phyloP scores from a whole-genome alignment of 2,113 vertebrate species.

The Ceyx margarethae region DNA sequence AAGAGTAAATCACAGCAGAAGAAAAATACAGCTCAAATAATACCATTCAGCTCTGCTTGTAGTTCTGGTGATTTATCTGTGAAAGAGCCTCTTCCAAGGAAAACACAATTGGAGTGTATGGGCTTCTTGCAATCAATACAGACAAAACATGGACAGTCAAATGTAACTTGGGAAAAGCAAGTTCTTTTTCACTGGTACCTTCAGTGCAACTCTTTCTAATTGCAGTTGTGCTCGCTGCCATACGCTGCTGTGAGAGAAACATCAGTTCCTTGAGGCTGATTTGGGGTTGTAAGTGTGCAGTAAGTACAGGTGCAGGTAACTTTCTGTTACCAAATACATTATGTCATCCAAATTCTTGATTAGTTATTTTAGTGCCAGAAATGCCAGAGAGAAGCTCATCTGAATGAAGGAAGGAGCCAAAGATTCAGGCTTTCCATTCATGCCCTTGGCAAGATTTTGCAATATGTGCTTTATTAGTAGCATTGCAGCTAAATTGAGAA shows the following conservation, averaged over 20 bases:
- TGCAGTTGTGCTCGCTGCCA: background rate
- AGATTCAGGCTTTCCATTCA: background rate
- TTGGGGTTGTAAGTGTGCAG: background rate
- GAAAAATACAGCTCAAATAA: background rate
- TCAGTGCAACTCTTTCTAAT: background rate
- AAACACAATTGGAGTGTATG: background rate
- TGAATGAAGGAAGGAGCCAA: background rate
- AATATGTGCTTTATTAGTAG: rapidly evolving
- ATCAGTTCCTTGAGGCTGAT: background rate
- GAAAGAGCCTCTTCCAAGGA: background rate
- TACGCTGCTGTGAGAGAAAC: rapidly evolving
- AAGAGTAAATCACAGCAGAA: background rate
- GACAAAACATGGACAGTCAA: background rate
- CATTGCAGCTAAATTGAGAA: background rate
- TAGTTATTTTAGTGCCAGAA: background rate
- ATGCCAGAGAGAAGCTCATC: background rate
- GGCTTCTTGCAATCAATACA: background rate
- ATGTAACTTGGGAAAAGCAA: background rate
- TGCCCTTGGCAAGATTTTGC: background rate
- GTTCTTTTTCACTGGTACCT: background rate
- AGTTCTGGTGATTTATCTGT: background rate
- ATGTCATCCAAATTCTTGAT: background rate
- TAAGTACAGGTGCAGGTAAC: background rate
- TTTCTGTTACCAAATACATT: background rate
- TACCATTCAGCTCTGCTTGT: background rate